These are phyloP conservation scores for Cossypha caffra DNA, from an alignment of 2,797 vertebrate species.

Conservation along the genomic window DNA sequence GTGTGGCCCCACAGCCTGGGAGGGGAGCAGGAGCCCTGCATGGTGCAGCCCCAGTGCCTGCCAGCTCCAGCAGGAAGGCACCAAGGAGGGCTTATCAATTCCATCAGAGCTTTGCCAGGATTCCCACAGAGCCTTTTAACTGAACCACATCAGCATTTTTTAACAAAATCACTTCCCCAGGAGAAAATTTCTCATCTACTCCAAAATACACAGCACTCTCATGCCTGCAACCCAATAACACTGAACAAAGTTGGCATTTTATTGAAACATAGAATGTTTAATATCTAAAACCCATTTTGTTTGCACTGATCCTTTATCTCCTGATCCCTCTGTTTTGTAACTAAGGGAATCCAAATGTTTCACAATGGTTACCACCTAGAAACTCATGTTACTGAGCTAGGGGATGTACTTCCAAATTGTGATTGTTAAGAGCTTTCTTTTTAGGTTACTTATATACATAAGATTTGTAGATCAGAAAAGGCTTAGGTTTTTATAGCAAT, in stretches of 20 bases:
- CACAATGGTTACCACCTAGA: neutral
- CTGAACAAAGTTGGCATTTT: neutral
- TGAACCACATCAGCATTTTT: neutral
- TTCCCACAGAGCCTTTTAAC: neutral
- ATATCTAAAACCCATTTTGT: neutral
- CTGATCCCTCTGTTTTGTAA: neutral
- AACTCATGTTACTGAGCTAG: neutral
- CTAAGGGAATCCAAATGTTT: neutral
- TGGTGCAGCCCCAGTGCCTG: neutral
- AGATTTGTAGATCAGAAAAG: neutral
- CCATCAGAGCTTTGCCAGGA: neutral
- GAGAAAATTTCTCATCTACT: neutral
- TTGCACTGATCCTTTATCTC: neutral
- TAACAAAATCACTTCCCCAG: neutral
- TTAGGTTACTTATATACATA: neutral
- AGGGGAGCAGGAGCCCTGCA: neutral
- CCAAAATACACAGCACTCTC: neutral
- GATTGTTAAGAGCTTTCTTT: neutral
- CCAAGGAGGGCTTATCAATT: neutral
- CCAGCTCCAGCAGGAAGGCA: neutral
- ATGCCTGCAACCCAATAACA: neutral
- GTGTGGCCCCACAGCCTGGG: rapidly evolving
- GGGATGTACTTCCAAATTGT: neutral
- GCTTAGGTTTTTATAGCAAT: neutral
- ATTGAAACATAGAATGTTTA: neutral